phyloP scores from a whole-genome alignment of 2,113 vertebrate species.

The Antechinus flavipes region DNA sequence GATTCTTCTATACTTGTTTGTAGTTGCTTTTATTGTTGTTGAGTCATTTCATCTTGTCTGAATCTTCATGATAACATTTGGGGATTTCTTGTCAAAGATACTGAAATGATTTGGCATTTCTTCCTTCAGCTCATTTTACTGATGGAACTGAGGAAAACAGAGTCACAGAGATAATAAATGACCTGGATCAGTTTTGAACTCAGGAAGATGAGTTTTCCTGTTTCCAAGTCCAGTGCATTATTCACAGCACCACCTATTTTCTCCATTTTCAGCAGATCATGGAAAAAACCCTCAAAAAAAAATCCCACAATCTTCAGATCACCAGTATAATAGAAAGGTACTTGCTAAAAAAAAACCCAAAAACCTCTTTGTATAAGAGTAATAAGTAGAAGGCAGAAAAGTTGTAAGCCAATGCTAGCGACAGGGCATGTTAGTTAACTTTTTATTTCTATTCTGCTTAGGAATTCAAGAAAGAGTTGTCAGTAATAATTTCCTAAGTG shows the following conservation, averaged over 20 bases:
- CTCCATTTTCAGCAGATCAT: neutral
- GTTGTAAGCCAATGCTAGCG: neutral
- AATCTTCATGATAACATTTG: neutral
- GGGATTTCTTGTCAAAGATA: neutral
- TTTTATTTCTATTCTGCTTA: slow-evolving; percentile 41
- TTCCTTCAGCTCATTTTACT: neutral
- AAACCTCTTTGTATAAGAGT: neutral
- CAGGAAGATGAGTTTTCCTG: neutral
- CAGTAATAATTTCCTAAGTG: slow-evolving; percentile 79
- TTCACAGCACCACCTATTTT: neutral
- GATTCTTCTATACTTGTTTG: neutral
- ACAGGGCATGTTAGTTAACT: slow-evolving; percentile 33
- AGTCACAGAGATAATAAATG: neutral
- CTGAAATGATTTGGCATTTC: neutral
- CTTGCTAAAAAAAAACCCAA: neutral
- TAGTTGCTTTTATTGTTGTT: neutral
- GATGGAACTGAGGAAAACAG: neutral
- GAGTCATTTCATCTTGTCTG: neutral
- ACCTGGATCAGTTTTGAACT: neutral
- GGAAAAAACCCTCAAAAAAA: neutral
- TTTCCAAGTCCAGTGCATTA: neutral
- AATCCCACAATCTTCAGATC: neutral
- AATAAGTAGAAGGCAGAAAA: fast-evolving
- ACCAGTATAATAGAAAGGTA: neutral
- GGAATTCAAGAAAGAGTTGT: slow-evolving; percentile 73